phyloP scores from a whole-genome alignment of 2,113 vertebrate species.

The Burhinus oedicnemus region DNA sequence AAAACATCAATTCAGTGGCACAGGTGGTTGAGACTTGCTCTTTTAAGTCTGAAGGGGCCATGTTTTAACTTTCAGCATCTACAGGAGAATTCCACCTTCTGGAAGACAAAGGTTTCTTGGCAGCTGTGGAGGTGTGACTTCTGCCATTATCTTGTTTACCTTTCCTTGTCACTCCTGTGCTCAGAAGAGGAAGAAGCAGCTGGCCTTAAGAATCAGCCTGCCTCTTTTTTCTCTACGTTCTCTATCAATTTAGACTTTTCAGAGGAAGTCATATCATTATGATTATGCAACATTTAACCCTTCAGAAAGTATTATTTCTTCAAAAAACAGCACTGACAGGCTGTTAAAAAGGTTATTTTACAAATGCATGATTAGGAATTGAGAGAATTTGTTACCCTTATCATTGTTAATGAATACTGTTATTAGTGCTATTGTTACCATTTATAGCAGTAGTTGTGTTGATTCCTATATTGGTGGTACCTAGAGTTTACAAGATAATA shows the following conservation, averaged over 20 bases:
- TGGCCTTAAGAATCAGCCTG: neutral
- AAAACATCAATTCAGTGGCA: neutral
- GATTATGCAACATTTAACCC: neutral
- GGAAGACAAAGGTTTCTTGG: neutral
- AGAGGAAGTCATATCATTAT: neutral
- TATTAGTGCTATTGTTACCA: neutral
- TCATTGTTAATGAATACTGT: neutral
- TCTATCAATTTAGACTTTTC: neutral
- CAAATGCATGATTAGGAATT: neutral
- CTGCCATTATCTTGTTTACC: neutral
- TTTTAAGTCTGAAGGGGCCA: neutral
- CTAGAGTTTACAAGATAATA: neutral
- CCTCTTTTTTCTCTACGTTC: neutral
- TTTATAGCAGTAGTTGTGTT: neutral
- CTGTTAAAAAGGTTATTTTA: neutral
- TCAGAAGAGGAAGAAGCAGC: neutral
- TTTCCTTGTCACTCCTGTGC: neutral
- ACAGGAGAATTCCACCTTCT: neutral
- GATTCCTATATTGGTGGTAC: neutral
- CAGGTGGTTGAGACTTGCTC: neutral
- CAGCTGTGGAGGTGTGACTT: neutral
- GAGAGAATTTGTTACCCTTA: neutral
- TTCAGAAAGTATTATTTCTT: neutral
- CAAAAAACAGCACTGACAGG: neutral
- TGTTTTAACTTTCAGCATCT: neutral